These are phyloP conservation scores for Thereva nobilitata DNA, from an alignment of 2,888 invertebrate species.

Conservation along the genomic window DNA sequence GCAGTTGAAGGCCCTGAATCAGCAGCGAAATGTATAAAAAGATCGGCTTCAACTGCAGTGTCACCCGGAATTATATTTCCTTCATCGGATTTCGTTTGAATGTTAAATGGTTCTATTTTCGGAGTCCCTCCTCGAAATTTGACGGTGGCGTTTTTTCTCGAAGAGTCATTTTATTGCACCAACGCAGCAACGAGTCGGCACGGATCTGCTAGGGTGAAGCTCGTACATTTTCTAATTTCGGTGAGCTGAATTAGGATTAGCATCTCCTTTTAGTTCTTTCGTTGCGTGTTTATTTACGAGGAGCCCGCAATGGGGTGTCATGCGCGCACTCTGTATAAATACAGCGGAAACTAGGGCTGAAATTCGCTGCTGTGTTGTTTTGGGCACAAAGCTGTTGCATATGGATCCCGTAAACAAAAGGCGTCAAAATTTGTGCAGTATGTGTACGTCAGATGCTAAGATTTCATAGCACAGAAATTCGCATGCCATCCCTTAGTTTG, in stretches of 20 bases:
- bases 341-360: too few relatives aligned
- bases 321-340: too few relatives aligned
- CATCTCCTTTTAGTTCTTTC: too few relatives aligned
- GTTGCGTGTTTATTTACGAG: too few relatives aligned
- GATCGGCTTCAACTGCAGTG: conserved; percentile 5
- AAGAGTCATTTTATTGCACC: conserved; percentile 8
- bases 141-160: neutral
- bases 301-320: too few relatives aligned
- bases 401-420: too few relatives aligned
- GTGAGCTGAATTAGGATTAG: conserved; percentile 1
- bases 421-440: too few relatives aligned
- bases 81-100: conserved; percentile 22
- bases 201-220: conserved; percentile 9
- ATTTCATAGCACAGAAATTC: too few relatives aligned
- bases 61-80: conserved; percentile 30
- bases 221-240: conserved; percentile 11
- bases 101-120: conserved; percentile 23
- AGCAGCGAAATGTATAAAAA: conserved; percentile 15
- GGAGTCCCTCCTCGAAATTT: conserved; percentile 1
- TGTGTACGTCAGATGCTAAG: too few relatives aligned
- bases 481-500: too few relatives aligned
- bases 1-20: conserved; percentile 9
- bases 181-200: neutral
- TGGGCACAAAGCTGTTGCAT: too few relatives aligned
- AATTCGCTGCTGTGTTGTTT: too few relatives aligned